A percentile compares a stretch with the other conserved stretches of the same genome.
phyloP scores from a whole-genome alignment of 2,113 vertebrate species.

The Brachypteracias leptosomus region DNA sequence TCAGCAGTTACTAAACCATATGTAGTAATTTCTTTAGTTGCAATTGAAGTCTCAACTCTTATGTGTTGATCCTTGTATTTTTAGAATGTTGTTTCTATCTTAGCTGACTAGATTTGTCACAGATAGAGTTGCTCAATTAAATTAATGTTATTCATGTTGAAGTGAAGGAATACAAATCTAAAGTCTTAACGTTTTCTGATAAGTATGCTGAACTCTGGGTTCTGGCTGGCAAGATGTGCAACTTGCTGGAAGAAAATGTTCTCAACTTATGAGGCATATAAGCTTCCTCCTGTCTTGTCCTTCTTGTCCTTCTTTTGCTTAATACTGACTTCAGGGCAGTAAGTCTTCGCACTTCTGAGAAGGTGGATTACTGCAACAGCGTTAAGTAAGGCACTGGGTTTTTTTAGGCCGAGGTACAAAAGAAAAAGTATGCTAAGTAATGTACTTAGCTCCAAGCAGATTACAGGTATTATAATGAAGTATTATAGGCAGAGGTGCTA shows the following conservation, averaged over 20 bases:
- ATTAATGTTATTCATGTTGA: background rate
- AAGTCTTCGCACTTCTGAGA: background rate
- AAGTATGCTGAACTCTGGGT: background rate
- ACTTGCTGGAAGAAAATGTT: slow-evolving; percentile 1
- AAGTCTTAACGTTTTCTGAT: background rate
- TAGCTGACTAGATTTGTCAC: background rate
- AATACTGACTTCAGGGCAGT: background rate
- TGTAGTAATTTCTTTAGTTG: background rate
- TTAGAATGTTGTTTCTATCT: background rate
- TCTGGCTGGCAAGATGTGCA: background rate
- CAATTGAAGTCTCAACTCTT: background rate
- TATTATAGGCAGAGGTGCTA: background rate
- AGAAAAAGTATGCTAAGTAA: background rate
- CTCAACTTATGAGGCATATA: background rate
- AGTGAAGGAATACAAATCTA: background rate
- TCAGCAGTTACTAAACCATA: background rate
- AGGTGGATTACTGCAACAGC: background rate
- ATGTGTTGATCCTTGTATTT: background rate
- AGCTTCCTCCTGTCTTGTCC: background rate
- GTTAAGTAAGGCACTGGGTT: background rate
- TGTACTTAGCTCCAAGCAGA: background rate
- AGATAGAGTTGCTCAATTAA: background rate
- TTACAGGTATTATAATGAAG: background rate
- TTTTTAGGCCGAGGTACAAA: background rate
- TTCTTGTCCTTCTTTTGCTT: background rate